Evolutionary conservation across 2,797 vertebrate genomes (phyloP).

Genomic region (Psittacula derbiana): DNA sequence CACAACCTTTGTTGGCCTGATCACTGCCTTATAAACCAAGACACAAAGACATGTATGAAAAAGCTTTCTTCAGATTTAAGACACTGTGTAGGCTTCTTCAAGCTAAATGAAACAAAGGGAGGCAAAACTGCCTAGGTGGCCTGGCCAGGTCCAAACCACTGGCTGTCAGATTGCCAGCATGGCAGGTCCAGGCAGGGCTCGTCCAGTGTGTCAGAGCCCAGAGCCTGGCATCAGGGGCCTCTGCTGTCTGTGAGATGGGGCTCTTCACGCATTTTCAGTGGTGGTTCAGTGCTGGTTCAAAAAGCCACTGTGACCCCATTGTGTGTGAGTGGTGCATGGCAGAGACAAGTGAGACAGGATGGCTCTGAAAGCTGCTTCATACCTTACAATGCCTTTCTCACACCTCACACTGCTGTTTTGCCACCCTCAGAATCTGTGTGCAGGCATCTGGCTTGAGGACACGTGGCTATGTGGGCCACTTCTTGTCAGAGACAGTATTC

Average conservation of each 20-base stretch:
- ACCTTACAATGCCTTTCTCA: not conserved
- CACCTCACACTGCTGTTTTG: not conserved
- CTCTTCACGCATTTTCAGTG: not conserved
- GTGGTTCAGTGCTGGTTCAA: not conserved
- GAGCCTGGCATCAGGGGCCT: not conserved
- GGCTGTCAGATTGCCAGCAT: not conserved
- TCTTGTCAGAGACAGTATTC: not conserved
- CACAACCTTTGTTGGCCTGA: accelerated
- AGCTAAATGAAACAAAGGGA: not conserved
- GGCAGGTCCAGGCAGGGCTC: not conserved
- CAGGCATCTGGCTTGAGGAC: not conserved
- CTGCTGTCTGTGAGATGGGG: not conserved
- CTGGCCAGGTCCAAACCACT: not conserved
- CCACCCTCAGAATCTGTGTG: not conserved
- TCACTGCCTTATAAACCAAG: not conserved
- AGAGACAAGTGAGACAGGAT: not conserved
- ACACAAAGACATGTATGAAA: not conserved
- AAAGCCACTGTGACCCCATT: not conserved
- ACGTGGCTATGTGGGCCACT: not conserved
- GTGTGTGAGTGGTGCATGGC: not conserved
- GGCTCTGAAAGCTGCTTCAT: not conserved
- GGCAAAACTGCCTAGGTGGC: not conserved
- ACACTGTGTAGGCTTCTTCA: not conserved
- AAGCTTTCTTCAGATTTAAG: not conserved
- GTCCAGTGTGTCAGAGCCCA: not conserved